Evolutionary conservation across 2,797 vertebrate genomes (phyloP).

Genomic region (Limnodromus scolopaceus): DNA sequence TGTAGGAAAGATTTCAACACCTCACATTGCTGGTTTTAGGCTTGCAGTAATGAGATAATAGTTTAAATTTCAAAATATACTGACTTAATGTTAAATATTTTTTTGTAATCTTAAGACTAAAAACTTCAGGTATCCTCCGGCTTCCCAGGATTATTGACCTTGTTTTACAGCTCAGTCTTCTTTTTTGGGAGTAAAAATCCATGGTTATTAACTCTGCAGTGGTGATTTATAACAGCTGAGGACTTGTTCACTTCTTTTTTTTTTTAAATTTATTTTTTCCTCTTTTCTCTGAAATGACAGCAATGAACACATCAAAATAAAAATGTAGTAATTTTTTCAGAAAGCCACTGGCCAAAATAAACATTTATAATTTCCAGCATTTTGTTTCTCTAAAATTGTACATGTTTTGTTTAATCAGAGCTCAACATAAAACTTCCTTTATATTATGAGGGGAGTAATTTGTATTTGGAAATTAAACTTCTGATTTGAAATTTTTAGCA

Average conservation of each 20-base stretch:
- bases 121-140: neutral
- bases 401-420: neutral
- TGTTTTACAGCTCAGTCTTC: neutral
- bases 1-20: neutral
- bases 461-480: neutral
- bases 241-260: neutral
- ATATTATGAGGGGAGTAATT: neutral
- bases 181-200: neutral
- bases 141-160: neutral
- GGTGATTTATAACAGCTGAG: neutral
- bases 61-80: neutral
- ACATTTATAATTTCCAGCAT: neutral
- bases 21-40: neutral
- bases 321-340: neutral
- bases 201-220: neutral
- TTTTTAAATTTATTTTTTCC: neutral
- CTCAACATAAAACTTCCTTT: neutral
- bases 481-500: neutral
- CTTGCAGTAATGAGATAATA: neutral
- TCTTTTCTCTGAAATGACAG: neutral
- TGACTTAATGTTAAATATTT: neutral
- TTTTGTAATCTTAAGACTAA: neutral
- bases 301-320: neutral
- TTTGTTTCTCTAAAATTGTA: neutral
- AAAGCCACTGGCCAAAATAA: neutral